phyloP scores from a whole-genome alignment of 1,140 invertebrate genomes.

The Drosophila lacertosa region DNA sequence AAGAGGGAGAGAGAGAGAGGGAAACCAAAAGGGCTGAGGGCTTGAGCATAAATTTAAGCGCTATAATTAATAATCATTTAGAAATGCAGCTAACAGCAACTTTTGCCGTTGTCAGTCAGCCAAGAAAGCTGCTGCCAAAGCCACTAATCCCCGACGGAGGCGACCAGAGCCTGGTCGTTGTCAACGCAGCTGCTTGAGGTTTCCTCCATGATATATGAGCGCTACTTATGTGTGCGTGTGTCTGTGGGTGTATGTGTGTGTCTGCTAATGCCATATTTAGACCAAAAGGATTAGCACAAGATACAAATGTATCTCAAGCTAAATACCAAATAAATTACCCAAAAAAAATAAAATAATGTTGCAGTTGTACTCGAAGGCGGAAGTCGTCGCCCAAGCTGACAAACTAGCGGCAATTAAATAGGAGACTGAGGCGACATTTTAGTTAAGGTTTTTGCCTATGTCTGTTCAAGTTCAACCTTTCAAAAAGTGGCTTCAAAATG shows the following conservation, averaged over 20 bases:
- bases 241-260: slow-evolving; percentile 4
- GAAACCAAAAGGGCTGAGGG: too few species aligned
- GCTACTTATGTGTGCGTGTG: slow-evolving; percentile 30
- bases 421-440: slow-evolving; percentile 1
- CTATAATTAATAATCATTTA: slow-evolving; percentile 80
- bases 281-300: slow-evolving; percentile 71
- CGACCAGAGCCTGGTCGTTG: slow-evolving; percentile 12
- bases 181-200: slow-evolving; percentile 65
- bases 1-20: too few species aligned
- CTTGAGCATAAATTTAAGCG: slow-evolving; percentile 53
- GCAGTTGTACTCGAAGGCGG: slow-evolving; percentile 35
- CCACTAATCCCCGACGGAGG: slow-evolving; percentile 42
- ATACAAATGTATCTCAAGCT: slow-evolving; percentile 62
- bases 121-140: slow-evolving; percentile 33
- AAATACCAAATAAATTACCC: slow-evolving; percentile 60
- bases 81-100: slow-evolving; percentile 44
- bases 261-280: slow-evolving; percentile 48
- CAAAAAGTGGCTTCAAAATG: slow-evolving; percentile 11
- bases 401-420: slow-evolving; percentile 68
- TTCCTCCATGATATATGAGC: slow-evolving; percentile 59
- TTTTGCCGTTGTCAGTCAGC: slow-evolving; percentile 53
- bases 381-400: slow-evolving; percentile 59
- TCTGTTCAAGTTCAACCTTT: slow-evolving; percentile 9
- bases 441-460: slow-evolving; percentile 7
- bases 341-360: slow-evolving; percentile 52